Evolutionary conservation across 2,888 invertebrate species (phyloP), one percentile per base, ranked within the genome.

Genomic region (Tetramorium bicarinatum): DNA sequence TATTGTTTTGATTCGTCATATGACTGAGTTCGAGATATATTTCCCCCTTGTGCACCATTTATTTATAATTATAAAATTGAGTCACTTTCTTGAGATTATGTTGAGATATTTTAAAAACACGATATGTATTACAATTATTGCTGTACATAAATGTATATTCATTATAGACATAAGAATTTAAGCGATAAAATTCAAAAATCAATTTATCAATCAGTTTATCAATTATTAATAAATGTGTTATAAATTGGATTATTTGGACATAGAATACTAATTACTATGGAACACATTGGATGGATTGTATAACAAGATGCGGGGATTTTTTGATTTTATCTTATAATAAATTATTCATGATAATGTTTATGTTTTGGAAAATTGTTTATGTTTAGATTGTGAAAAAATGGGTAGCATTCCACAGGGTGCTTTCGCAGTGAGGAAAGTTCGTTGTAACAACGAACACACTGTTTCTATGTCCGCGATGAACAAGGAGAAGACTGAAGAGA

Each of bases 321-420:
- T 34, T 34, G 0, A 34, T 34, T 34, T 4, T 4, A 34, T 34
- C 4, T 34, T 34, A 34, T 34, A 34, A 34, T 34, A 34, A 29
- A 11, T 59, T 13, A 44, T 59, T 44, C 56, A 44, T 34, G 34
- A 54, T 13, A n/a, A 41, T 21, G 29, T 54, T 77, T 52, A 18
- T 47, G 29, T 15, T 41, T 86, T 85, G 21, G n/a, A n/a, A n/a
- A n/a, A n/a, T n/a, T 21, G 29, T 54, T 77, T 52, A 18, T 47
- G 29, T 15, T 41, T 56, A 92, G 94, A 89, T 87, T 94, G 94
- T 82, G 94, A 92, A 84, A 95, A 92, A 62, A 98, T 98, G 97
- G 96, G 97, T 72, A 96, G 97, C n/a, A 96, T 97, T 88, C 97
- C 97, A 0, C 97, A 97, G 89, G 97, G 97, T 56, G 97, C 97